Evolutionary conservation across 2,113 vertebrate genomes (phyloP).

Genomic region (Clupea harengus): DNA sequence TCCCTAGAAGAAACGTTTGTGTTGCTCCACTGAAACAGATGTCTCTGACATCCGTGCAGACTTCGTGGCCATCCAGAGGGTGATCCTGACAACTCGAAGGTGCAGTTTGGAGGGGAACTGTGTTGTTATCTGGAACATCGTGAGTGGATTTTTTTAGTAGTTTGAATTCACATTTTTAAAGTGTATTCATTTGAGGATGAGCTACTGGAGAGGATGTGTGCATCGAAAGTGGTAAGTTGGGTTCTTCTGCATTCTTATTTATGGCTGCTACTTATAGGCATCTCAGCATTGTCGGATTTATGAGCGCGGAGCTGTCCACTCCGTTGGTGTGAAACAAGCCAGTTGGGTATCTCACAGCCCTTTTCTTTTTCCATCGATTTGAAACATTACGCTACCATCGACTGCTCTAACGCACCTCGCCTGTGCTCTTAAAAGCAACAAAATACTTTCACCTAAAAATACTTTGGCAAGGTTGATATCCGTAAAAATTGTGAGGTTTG

Average conservation of each 20-base stretch:
- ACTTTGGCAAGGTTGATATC: background rate
- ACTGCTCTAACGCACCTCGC: background rate
- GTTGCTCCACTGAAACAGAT: slow-evolving; percentile 5
- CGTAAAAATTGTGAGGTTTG: background rate
- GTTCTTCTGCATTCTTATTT: background rate
- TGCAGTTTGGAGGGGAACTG: background rate
- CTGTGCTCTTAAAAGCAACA: background rate
- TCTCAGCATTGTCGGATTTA: background rate
- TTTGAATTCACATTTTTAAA: background rate
- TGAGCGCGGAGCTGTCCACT: slow-evolving; percentile 62
- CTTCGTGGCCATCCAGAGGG: background rate
- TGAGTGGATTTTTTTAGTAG: slow-evolving; percentile 11
- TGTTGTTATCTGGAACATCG: slow-evolving; percentile 1
- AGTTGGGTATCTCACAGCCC: background rate
- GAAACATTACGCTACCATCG: background rate
- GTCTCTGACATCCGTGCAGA: slow-evolving; percentile 1
- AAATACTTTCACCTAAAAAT: background rate
- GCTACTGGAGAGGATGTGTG: background rate
- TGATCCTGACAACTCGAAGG: background rate
- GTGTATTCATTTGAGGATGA: background rate
- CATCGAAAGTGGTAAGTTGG: slow-evolving; percentile 7
- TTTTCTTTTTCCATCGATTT: background rate
- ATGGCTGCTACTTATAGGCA: background rate
- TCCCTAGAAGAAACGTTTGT: background rate
- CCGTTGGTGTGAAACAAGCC: slow-evolving; percentile 63